Evolutionary conservation across 1,140 invertebrate species (phyloP), one percentile per base, ranked within the genome.

Genomic region (Drosophila neocordata): DNA sequence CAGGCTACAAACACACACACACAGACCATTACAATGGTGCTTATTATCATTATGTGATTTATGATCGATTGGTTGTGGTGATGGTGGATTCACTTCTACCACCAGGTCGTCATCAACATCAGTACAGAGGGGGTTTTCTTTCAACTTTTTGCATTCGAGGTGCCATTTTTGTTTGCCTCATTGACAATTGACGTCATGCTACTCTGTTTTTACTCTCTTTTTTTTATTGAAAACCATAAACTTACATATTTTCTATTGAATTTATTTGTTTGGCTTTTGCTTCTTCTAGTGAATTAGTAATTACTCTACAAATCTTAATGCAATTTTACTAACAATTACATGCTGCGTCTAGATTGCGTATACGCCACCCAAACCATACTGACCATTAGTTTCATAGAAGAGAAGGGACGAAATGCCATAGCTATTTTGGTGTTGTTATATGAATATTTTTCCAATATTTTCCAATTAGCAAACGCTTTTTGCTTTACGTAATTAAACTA

Each of bases 401-500:
- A 41, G 38, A 13, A 6, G 6, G 1, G n/a, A 7, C 13, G 8
- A 44, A 41, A 22, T 34, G 34, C 4, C 4, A 4, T 24, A 2
- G 24, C 4, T 24, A 4, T 24, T 24, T 24, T 6, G 22, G 15
- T 59, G 68, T 64, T 65, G 57, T 64, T 55, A 74, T 73, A 62
- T 73, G 69, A 56, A 67, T 69, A 75, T 79, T 70, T 69, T 68
- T 60, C 51, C 74, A 65, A 76, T 79, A 77, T 67, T 74, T 85
- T 71, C 70, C 82, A 85, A 84, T 85, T 85, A 85, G 81, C 78
- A 35, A 58, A 20, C 69, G 82, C 81, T 87, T 87, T 82, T 68
- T 68, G 48, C 61, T 58, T 81, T 74, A 71, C 55, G 64, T 69
- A 74, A 76, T 81, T 81, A 71, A 87, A 81, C 82, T 85, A 87